A percentile compares a stretch with the other conserved stretches of the same genome.
Evolutionary conservation across 2,797 vertebrate species (phyloP).

Genomic region (Pangasius djambal): DNA sequence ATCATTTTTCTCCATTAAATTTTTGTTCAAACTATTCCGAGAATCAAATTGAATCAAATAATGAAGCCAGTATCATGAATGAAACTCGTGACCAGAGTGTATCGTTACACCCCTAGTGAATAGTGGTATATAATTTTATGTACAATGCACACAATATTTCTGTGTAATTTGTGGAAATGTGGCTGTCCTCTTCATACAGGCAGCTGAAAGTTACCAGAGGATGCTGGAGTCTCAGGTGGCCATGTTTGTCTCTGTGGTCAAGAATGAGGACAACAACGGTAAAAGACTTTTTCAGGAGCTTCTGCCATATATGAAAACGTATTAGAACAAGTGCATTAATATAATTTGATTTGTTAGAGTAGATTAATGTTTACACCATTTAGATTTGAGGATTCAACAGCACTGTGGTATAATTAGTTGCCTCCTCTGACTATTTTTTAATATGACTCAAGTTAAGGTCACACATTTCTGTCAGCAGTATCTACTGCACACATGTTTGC

Average conservation of each 20-base stretch:
- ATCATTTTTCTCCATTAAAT: neutral
- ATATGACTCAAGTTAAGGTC: neutral
- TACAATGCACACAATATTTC: neutral
- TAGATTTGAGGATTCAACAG: neutral
- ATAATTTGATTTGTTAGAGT: neutral
- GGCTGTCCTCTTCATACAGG: conserved; percentile 1
- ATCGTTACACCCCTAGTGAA: neutral
- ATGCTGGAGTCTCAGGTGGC: conserved; percentile 80
- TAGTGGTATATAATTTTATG: neutral
- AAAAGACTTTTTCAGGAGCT: conserved; percentile 52
- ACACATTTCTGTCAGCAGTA: neutral
- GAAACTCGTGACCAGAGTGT: neutral
- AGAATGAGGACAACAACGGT: conserved; percentile 81
- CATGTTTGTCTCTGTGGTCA: conserved; percentile 83
- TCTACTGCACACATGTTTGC: conserved; percentile 10
- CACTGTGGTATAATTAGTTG: neutral
- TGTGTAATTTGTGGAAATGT: neutral
- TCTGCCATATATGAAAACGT: neutral
- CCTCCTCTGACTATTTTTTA: neutral
- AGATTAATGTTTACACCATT: neutral
- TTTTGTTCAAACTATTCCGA: neutral
- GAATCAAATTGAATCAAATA: neutral
- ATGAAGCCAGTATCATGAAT: neutral
- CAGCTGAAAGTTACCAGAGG: conserved; percentile 39
- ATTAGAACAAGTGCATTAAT: neutral